phyloP scores from a whole-genome alignment of 1,140 invertebrate genomes.

The Spodoptera litura region DNA sequence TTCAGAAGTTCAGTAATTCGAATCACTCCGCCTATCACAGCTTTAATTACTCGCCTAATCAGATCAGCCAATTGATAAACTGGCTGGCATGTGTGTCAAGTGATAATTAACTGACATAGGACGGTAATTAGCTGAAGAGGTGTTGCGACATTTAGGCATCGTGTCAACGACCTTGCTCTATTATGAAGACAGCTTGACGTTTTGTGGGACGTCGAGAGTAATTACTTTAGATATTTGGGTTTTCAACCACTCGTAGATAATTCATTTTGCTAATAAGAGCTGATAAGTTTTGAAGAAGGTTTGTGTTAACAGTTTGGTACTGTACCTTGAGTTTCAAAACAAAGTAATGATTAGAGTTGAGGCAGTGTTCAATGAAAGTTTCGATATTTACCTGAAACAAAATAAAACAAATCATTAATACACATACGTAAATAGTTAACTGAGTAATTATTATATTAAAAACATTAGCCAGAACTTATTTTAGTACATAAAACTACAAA shows the following conservation, averaged over 20 bases:
- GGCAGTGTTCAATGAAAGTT: not conserved
- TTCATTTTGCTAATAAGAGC: too few species aligned
- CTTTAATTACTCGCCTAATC: constrained; percentile 41
- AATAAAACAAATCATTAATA: constrained; percentile 17
- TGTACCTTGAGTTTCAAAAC: not conserved
- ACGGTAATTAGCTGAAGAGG: constrained; percentile 23
- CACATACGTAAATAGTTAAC: not conserved
- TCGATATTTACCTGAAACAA: constrained; percentile 37
- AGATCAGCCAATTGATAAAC: constrained; percentile 41
- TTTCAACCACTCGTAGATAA: too few species aligned
- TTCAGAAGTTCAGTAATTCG: not conserved
- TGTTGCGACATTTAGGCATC: constrained; percentile 40
- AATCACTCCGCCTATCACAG: constrained; percentile 17
- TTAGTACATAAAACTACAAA: too few species aligned
- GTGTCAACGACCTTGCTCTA: constrained; percentile 30
- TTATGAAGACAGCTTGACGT: constrained; percentile 35
- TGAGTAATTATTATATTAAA: too few species aligned
- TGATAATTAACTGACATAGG: constrained; percentile 37
- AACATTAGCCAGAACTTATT: too few species aligned
- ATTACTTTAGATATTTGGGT: not conserved
- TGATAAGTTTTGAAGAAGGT: too few species aligned
- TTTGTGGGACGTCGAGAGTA: not conserved
- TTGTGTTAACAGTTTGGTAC: not conserved
- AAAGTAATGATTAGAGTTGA: not conserved
- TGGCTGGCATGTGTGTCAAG: constrained; percentile 36